These are phyloP conservation scores for Poeciliopsis prolifica DNA, from an alignment of 2,113 vertebrate genomes.

Conservation along the genomic window DNA sequence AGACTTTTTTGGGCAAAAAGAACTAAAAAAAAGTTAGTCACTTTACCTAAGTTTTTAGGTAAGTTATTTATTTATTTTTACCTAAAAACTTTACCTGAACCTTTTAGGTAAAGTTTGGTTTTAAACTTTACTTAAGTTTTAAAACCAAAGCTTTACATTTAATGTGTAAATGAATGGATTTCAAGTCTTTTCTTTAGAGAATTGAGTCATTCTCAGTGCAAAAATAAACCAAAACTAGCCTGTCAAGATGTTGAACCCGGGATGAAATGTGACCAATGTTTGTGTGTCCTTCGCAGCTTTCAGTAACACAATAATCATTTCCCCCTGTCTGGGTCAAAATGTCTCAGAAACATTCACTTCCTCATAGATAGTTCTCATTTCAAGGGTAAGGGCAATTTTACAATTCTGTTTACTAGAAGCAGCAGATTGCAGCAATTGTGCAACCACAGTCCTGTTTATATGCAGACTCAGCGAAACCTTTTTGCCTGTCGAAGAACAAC, in stretches of 20 bases:
- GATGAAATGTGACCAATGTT: conserved; percentile 17
- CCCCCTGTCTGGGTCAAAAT: conserved; percentile 77
- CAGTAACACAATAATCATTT: conserved; percentile 68
- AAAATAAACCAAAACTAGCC: not conserved
- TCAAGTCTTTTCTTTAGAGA: not conserved
- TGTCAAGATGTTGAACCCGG: not conserved
- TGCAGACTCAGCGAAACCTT: conserved; percentile 12
- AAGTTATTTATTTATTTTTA: not conserved
- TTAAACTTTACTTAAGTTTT: not conserved
- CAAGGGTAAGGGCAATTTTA: conserved; percentile 53
- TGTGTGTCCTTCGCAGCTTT: conserved; percentile 33
- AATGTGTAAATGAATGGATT: too few relatives aligned
- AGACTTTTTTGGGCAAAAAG: too few relatives aligned
- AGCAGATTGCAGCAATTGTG: conserved; percentile 35
- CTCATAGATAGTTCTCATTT: conserved; percentile 81
- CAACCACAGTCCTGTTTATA: conserved; percentile 1
- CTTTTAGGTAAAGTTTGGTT: too few relatives aligned
- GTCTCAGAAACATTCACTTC: conserved; percentile 75
- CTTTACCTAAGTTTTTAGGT: too few relatives aligned
- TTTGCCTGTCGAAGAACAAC: not conserved
- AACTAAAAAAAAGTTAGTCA: too few relatives aligned
- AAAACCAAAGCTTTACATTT: not conserved
- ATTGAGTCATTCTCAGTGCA: not conserved
- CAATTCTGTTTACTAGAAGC: conserved; percentile 58
- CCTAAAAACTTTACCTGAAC: too few relatives aligned